A percentile compares a stretch with the other conserved stretches of the same genome.
These are phyloP conservation scores for Orchesellides sinensis DNA, from an alignment of 2,888 invertebrate species.

Conservation along the genomic window DNA sequence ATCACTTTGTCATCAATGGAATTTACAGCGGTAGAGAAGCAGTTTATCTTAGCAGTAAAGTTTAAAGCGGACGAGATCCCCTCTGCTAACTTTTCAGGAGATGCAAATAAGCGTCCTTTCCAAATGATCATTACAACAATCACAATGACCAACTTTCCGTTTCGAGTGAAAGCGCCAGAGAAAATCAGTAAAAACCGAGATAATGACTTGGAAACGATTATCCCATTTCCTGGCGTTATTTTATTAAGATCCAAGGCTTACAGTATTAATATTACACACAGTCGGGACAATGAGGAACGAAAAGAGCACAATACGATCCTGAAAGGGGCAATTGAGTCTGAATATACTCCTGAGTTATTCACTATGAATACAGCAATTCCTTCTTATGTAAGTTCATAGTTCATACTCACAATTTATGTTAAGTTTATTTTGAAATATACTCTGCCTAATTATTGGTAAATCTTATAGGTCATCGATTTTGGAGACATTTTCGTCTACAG, in stretches of 20 bases:
- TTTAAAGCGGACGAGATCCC: constrained; percentile 45
- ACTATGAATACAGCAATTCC: constrained; percentile 67
- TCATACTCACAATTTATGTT: too few relatives aligned
- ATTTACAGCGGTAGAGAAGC: constrained; percentile 68
- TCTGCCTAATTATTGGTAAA: not conserved
- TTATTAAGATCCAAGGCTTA: constrained; percentile 23
- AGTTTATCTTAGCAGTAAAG: constrained; percentile 56
- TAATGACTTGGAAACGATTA: constrained; percentile 4
- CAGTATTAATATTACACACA: not conserved
- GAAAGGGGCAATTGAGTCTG: not conserved
- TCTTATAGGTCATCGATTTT: constrained; percentile 40
- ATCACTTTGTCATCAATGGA: constrained; percentile 44
- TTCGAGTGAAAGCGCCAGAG: not conserved
- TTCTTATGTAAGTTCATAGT: constrained; percentile 31
- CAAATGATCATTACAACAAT: constrained; percentile 39
- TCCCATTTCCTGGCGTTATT: constrained; percentile 50
- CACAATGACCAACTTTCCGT: constrained; percentile 29
- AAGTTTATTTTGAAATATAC: too few relatives aligned
- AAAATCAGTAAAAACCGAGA: not conserved
- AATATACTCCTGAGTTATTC: constrained; percentile 29
- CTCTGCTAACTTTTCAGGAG: not conserved
- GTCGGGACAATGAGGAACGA: constrained; percentile 15
- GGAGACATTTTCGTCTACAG: constrained; percentile 60
- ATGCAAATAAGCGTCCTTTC: not conserved
- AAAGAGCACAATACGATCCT: not conserved